Base-by-base conservation (phyloP, 23 tunicate genomes). In the Corella eumyota region DNA sequence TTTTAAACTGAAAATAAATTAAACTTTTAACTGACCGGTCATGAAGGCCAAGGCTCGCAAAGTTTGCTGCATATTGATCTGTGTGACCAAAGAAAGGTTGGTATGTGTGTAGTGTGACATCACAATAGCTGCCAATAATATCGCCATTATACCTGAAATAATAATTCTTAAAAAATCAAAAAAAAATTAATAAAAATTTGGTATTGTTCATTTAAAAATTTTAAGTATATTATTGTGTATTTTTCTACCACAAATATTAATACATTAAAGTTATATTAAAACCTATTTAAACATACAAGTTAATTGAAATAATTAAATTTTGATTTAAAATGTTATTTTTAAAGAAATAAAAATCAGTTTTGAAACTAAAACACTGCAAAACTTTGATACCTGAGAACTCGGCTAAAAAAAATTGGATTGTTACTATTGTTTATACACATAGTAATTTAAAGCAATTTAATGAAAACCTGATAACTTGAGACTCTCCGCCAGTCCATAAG, bases 101-200 rank as follows among this genome's bases (percentile, higher is more conserved):
- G 57, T 92, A 64, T 92, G 98, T 1, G 98, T 83, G 69, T 92
- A 92, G 74, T 92, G 98, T 45, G 98, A 92, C 98, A 92, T 92
- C 55, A 92, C 98, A 56, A 92, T 92, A 3, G 87, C 98, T 17
- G 98, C 86, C 44, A 92, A 80, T 30, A 92, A 66, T 21, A 92
- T 92, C 0, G 98, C 91, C 86, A 83, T 92, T 53, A 92, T 92
- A 30, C 98, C 98, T 77, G 79, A 2, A 60, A 56, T 48, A 20
- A 20, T 47, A n/a, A n/a, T n/a, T n/a, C n/a, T n/a, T n/a, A n/a
- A n/a, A n/a, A n/a, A n/a, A n/a, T n/a, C n/a, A n/a, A n/a, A n/a
- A n/a, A n/a, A n/a, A n/a, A n/a, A n/a, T n/a, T n/a, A n/a, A n/a
- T n/a, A n/a, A n/a, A n/a, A n/a, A n/a, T n/a, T n/a, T n/a, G n/a